These are phyloP conservation scores for Ips typographus DNA, from an alignment of 1,140 invertebrate genomes.

Conservation along the genomic window DNA sequence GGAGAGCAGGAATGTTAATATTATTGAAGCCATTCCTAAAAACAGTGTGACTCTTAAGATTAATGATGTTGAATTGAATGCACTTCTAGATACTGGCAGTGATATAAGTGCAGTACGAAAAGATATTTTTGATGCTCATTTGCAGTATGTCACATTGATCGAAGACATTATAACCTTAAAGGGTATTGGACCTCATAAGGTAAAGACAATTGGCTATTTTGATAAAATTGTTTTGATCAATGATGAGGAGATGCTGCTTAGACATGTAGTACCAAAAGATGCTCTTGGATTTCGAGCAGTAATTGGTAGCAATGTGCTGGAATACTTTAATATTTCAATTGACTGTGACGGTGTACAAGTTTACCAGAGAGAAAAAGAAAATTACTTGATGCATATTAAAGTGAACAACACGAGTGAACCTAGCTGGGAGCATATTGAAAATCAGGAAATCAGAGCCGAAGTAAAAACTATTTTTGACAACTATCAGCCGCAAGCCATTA, in stretches of 20 bases:
- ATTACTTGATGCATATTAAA: conserved; percentile 23
- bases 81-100: conserved; percentile 21
- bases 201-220: conserved; percentile 21
- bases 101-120: conserved; percentile 20
- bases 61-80: background rate
- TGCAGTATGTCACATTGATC: conserved; percentile 11
- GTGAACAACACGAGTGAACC: background rate
- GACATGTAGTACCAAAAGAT: conserved; percentile 12
- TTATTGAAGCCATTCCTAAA: background rate
- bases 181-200: conserved; percentile 20
- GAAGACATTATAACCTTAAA: background rate
- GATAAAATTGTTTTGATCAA: conserved; percentile 19
- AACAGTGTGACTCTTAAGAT: conserved; percentile 6
- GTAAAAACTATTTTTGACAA: background rate
- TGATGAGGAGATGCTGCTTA: conserved; percentile 15
- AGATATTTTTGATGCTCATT: conserved; percentile 10
- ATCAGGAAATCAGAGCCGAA: background rate
- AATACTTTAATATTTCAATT: conserved; percentile 11
- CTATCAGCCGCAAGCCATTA: background rate
- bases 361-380: conserved; percentile 8
- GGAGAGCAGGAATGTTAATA: background rate
- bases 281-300: conserved; percentile 14
- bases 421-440: background rate
- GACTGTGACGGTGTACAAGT: conserved; percentile 7
- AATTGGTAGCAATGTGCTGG: conserved; percentile 15